phyloP scores from a whole-genome alignment of 35 echinoderm and acorn worm genomes.

The Chiridota heheva region DNA sequence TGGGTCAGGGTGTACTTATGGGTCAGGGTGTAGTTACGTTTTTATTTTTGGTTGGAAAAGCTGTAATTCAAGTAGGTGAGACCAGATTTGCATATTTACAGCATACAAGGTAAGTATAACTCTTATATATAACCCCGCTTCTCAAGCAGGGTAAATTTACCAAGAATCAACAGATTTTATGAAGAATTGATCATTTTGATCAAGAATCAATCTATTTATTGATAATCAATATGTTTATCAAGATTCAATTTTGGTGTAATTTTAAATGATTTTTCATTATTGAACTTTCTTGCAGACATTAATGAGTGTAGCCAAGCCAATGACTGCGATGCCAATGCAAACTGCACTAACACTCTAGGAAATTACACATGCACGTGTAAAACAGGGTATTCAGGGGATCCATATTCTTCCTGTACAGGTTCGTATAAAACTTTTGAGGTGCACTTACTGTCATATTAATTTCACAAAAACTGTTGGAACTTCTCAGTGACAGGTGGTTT shows the following conservation, averaged over 20 bases:
- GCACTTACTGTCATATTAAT: not conserved
- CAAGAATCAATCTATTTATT: conserved; percentile 24
- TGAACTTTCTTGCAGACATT: conserved; percentile 43
- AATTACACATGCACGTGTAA: conserved; percentile 46
- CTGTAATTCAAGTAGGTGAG: conserved; percentile 2
- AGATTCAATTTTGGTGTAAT: not conserved
- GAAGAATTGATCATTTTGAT: conserved; percentile 21
- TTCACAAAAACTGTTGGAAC: not conserved
- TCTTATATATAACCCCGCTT: no score
- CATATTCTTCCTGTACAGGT: conserved; percentile 50
- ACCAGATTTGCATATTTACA: not conserved
- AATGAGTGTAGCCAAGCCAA: conserved; percentile 37
- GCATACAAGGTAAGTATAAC: not conserved
- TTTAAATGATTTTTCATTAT: not conserved
- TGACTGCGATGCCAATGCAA: conserved; percentile 44
- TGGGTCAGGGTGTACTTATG: no score
- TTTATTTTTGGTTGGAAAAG: not conserved
- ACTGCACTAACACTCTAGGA: conserved; percentile 32
- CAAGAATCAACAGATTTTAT: not conserved
- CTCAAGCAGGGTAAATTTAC: not conserved
- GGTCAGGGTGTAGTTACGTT: no score
- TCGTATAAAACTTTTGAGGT: not conserved
- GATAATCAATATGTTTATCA: conserved; percentile 1
- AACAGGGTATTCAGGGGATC: conserved; percentile 48
- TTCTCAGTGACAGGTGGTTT: not conserved